Conservation (phyloP, 2,888 invertebrate genomes). For the Ischnus inquisitorius region DNA sequence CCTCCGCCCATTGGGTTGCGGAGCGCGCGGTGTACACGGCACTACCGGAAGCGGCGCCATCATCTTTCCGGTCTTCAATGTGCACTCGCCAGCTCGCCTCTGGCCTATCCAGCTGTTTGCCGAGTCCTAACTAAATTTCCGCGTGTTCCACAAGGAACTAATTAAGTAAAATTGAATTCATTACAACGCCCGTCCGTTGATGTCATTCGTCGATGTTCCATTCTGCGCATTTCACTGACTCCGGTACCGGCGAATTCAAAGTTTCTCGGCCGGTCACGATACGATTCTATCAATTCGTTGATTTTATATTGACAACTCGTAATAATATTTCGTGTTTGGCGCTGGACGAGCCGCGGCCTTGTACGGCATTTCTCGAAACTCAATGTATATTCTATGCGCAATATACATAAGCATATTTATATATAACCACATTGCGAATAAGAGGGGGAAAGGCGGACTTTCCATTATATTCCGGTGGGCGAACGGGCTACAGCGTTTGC, state of each 20-base stretch:
- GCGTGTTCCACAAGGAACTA: conserved; percentile 70
- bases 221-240: neutral
- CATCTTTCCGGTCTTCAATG: conserved; percentile 74
- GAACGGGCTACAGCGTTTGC: conserved; percentile 73
- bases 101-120: conserved; percentile 52
- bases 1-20: conserved; percentile 2
- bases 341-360: conserved; percentile 23
- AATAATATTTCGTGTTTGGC: conserved; percentile 57
- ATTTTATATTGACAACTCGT: conserved; percentile 53
- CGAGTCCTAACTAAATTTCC: conserved; percentile 75
- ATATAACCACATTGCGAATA: conserved; percentile 69
- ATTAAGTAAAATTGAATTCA: conserved; percentile 73
- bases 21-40: conserved; percentile 1
- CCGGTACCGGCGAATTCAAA: neutral
- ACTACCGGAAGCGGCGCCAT: conserved; percentile 74
- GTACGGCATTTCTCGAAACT: conserved; percentile 69
- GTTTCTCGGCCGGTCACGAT: neutral
- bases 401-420: too few species aligned
- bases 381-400: conserved; percentile 72
- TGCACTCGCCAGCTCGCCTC: conserved; percentile 38
- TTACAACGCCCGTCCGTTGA: conserved; percentile 59
- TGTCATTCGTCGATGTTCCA: neutral
- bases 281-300: neutral
- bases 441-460: conserved; percentile 72
- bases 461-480: conserved; percentile 79